Base-by-base conservation (phyloP, 1,140 invertebrate genomes). In the Cotesia chilonis region DNA sequence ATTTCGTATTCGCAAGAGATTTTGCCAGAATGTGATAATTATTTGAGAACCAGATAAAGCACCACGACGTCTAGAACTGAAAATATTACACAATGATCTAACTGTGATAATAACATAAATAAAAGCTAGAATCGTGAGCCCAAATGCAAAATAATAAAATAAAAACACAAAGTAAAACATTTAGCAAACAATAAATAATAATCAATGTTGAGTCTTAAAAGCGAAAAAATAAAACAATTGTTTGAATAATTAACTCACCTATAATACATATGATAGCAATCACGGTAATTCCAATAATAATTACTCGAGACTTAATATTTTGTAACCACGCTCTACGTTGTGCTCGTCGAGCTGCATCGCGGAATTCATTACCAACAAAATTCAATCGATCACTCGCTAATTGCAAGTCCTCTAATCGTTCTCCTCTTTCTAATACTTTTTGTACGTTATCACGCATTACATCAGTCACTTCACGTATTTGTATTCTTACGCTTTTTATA, bases 381-480 rank as follows among this genome's bases (percentile, higher is more conserved):
- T 78, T 84, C 36, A 89, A 78, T 71, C 83, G 80, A 74, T 89
- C 89, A 73, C 89, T 90, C 14, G 87, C 87, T 65, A 87, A 82
- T 76, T 90, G 88, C 3, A 90, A 79, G 69, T 90, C 87, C 67
- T 90, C 89, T 38, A 90, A 73, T 64, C 83, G 84, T 7, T 90
- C 89, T 14, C 89, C 90, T 54, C 90, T 78, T 55, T 90, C 89
- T 72, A 90, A 80, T 3, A 90, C 84, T 75, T 87, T 88, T 67
- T 85, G 83, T 1, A 90, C 88, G 80, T 90, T 90, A 38, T 87
- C 83, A 4, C 88, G 85, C 89, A 90, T 90, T 4, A 88, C 86
- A 67, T 88, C 87, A 0, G 89, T 87, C 10, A 90, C 89, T 70
- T 90, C 89, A 47, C 89, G 85, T 36, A 90, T 89, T 78, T 90